phyloP scores from a whole-genome alignment of 2,797 vertebrate species.

The Anguilla pacifica region DNA sequence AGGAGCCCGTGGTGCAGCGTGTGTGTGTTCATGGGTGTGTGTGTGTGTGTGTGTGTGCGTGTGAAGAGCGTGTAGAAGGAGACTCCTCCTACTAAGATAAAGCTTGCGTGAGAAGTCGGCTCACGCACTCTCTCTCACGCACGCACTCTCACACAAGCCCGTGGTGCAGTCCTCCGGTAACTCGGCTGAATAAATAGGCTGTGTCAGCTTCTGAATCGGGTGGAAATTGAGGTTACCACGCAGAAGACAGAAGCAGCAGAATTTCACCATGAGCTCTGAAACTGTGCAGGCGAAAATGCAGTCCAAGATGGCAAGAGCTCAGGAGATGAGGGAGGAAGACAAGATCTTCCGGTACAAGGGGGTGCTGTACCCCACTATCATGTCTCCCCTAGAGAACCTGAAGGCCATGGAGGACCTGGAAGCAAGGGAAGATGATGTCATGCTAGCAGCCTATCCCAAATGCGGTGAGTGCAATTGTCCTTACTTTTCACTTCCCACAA shows the following conservation, averaged over 20 bases:
- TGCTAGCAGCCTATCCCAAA: constrained; percentile 80
- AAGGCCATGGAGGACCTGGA: constrained; percentile 63
- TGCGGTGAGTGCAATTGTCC: constrained; percentile 68
- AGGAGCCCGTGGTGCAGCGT: no score
- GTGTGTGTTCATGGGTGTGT: not conserved
- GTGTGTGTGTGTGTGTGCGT: constrained; percentile 9
- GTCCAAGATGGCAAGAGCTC: constrained; percentile 47
- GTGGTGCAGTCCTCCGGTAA: not conserved
- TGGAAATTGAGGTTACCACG: not conserved
- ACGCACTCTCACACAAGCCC: not conserved
- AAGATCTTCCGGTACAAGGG: constrained; percentile 69
- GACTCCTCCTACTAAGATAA: constrained; percentile 31
- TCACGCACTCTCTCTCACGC: not conserved
- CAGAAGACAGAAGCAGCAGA: constrained; percentile 7
- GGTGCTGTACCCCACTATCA: constrained; percentile 65
- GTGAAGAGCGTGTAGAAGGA: not conserved
- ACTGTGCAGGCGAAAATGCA: not conserved
- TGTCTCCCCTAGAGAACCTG: constrained; percentile 66
- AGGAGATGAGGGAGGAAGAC: constrained; percentile 61
- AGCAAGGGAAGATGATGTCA: constrained; percentile 70
- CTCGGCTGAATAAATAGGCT: constrained; percentile 18
- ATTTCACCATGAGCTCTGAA: constrained; percentile 47
- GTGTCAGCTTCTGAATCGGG: not conserved
- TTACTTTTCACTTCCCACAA: not conserved
- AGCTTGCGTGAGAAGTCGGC: constrained; percentile 37